Evolutionary conservation across 2,888 invertebrate species (phyloP), one percentile per base, ranked within the genome.

Genomic region (Latheticus oryzae): DNA sequence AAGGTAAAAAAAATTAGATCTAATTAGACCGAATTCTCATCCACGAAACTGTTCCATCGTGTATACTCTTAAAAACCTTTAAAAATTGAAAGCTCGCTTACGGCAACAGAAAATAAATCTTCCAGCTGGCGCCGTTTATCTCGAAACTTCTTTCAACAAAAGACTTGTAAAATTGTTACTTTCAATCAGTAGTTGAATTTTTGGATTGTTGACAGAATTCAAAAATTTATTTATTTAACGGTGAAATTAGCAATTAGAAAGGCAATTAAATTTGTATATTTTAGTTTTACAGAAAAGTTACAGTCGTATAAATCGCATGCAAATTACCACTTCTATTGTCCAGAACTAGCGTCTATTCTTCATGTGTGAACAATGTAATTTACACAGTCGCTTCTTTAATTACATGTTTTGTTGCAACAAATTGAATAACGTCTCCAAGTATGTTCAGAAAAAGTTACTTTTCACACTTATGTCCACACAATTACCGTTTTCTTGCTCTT

Each of bases 11-110:
- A 45, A 45, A 45, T 32, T 30, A 30, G 26, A 26, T 19, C 19
- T 54, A 54, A 45, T 54, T 45, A 45, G 54, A 23, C 7, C 21
- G 45, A 54, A 54, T 54, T 54, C 45, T 24, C 17, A 9, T 42
- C 17, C 26, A 42, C 28, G 26, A 12, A 17, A 45, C 24, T 16
- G 16, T 32, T 13, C 9, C 21, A 7, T 19, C 8, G 11, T 21
- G 33, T 17, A 1, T 19, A 15, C 38, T 13, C 23, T 9, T 19
- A 23, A 23, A 38, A 38, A 23, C 21, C 38, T 16, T 43, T 16
- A 45, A 45, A 45, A 30, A 45, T n/a, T 12, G 38, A 38, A 38
- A 28, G 9, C 28, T n/a, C 19, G 42, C 42, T 30, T 28, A 5
- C 9, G 32, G 45, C 19, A 19, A 21, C 17, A 7, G 40, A 28